Evolutionary conservation across 1,140 invertebrate genomes (phyloP).

Genomic region (Trichogramma pretiosum): DNA sequence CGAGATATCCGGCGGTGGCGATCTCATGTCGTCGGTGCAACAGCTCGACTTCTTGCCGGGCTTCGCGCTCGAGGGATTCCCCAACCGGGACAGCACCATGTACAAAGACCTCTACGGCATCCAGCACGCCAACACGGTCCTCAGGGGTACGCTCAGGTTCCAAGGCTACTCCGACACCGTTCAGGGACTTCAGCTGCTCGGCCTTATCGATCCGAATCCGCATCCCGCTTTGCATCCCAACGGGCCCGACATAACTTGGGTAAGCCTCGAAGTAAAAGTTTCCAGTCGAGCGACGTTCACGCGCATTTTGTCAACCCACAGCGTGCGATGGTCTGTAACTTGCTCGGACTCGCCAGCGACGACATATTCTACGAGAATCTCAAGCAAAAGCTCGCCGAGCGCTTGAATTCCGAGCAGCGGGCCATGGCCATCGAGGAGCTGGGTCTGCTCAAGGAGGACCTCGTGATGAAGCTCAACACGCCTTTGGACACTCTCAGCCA

Average conservation of each 20-base stretch:
- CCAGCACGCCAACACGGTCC: conserved; percentile 73
- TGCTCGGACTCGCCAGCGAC: conserved; percentile 72
- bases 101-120: conserved; percentile 86
- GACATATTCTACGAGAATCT: conserved; percentile 93
- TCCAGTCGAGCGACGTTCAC: no score
- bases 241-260: conserved; percentile 95
- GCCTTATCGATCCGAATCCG: conserved; percentile 77
- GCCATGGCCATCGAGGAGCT: conserved; percentile 71
- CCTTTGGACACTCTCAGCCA: conserved; percentile 88
- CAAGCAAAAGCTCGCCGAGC: conserved; percentile 67
- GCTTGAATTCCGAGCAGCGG: conserved; percentile 61
- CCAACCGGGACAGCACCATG: conserved; percentile 88
- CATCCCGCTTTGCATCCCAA: conserved; percentile 84
- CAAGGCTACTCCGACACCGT: conserved; percentile 85
- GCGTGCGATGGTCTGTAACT: conserved; percentile 77
- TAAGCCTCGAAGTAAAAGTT: no score
- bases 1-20: conserved; percentile 82
- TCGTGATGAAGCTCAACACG: conserved; percentile 72
- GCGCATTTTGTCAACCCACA: conserved; percentile 29
- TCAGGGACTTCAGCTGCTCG: conserved; percentile 74
- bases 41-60: conserved; percentile 88
- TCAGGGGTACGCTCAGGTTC: conserved; percentile 87
- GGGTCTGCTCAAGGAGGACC: conserved; percentile 77
- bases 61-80: conserved; percentile 91
- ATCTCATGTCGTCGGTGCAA: conserved; percentile 70